Evolutionary conservation across 2,113 vertebrate species (phyloP), one percentile per base, ranked within the genome.

Genomic region (Danionella cerebrum): DNA sequence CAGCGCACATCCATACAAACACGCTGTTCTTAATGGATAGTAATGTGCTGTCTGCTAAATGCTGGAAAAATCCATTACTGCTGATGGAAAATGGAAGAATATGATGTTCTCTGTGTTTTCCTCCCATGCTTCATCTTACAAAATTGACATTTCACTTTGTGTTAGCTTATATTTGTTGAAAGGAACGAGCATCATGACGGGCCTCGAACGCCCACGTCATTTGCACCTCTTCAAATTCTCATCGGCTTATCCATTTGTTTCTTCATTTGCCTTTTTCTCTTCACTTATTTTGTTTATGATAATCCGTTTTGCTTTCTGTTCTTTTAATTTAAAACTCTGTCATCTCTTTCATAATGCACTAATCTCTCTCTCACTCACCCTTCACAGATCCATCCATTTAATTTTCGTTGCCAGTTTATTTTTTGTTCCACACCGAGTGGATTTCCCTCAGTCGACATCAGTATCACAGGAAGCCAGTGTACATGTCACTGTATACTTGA

Each of bases 401-500:
- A 8, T 14, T 42, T 31, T 21, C 35, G n/a, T 52, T 48, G 35
- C 76, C 45, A 65, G 12, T 45, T 47, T 52, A 8, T 55, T 31
- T 64, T 18, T 41, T 73, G 4, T 33, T 71, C 27, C 31, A 53
- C 29, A 5, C 2, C 27, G 12, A 45, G 48, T 58, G 77, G 79
- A 84, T 86, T 81, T 53, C 50, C 39, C 55, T 9, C 6, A 70
- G 70, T 65, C 74, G 83, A 81, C 73, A 73, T 78, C 78, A 48
- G 76, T 79, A 82, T 79, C 60, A 79, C 74, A 80, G 69, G 18
- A 44, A 12, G 44, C 51, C 21, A 18, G 21, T 39, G 53, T 39
- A 42, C 31, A 18, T n/a, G n/a, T n/a, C n/a, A n/a, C 22, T 38
- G 3, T 16, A 58, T 53, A 53, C 4, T 51, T 45, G 48, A 45